These are phyloP conservation scores for Catostomus latipinnis DNA, from an alignment of 2,797 vertebrate species.

Conservation along the genomic window DNA sequence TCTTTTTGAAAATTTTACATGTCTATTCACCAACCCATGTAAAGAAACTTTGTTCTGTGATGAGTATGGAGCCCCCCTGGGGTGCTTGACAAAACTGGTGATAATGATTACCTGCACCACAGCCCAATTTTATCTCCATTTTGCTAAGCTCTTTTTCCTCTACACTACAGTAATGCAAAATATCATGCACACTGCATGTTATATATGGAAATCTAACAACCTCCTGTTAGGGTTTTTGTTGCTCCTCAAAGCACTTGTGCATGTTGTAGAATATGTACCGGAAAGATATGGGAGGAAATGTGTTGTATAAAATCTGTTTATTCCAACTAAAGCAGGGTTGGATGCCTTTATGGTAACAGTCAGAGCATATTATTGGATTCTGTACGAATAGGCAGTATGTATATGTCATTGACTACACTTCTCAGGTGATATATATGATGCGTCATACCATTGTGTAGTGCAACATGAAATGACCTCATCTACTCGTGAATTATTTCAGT, in stretches of 20 bases:
- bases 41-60: slow-evolving; percentile 54
- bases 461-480: slow-evolving; percentile 42
- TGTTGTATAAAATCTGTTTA: slow-evolving; percentile 21
- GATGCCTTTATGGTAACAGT: slow-evolving; percentile 20
- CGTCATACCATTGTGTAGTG: slow-evolving; percentile 2
- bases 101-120: slow-evolving; percentile 63
- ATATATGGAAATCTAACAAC: neutral
- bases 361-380: slow-evolving; percentile 43
- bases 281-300: neutral
- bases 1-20: slow-evolving; percentile 23
- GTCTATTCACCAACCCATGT: slow-evolving; percentile 45
- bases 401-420: slow-evolving; percentile 23
- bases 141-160: slow-evolving; percentile 59
- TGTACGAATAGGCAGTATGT: slow-evolving; percentile 10
- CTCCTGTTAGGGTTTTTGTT: neutral
- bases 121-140: slow-evolving; percentile 48
- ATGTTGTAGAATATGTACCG: neutral
- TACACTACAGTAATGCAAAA: slow-evolving; percentile 29
- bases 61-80: slow-evolving; percentile 56
- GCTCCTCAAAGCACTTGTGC: neutral
- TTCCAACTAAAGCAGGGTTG: neutral
- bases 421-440: slow-evolving; percentile 15
- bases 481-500: slow-evolving; percentile 43
- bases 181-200: slow-evolving; percentile 24
- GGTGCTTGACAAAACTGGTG: slow-evolving; percentile 65